Evolutionary conservation across 2,888 invertebrate species (phyloP), one percentile per base, ranked within the genome.

Genomic region (Drosophila anomalata): DNA sequence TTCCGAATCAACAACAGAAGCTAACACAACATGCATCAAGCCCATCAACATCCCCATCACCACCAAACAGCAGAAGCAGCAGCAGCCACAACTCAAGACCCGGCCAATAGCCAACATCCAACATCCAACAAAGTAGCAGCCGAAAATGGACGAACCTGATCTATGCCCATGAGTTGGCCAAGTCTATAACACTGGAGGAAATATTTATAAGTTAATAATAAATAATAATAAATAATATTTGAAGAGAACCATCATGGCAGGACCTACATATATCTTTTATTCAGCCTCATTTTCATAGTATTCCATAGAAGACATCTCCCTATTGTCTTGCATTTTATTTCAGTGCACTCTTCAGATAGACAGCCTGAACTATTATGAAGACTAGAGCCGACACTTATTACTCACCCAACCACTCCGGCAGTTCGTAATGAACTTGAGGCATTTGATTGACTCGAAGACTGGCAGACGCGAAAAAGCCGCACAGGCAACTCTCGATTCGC

Each of bases 1-100:
- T 87, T 85, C 83, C 80, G 77, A 87, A 82, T 83, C 85, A 83
- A 79, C 85, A 88, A 88, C 88, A 88, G 88, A 88, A 88, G 88
- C 88, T 88, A 78, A 82, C 85, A 82, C 74, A 84, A 82, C 85
- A 82, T 84, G 82, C 81, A 81, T 81, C 81, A 81, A 84, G 73
- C 78, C 84, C 81, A 81, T 84, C 81, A 84, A 84, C 81, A 81
- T 84, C 84, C 84, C 78, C 81, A 81, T 80, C 81, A 81, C 70
- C 71, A 66, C 59, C 22, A 31, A 60, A 36, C 81, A 84, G 77
- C 81, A 81, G 72, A 69, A 63, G 33, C 50, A 41, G 24, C 7
- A 17, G 26, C 52, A 53, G 60, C 60, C 55, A 14, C 46, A 47
- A 29, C 31, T 58, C 31, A 41, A 36, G 61, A 58, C 61, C 58